Evolutionary conservation across 2,888 invertebrate genomes (phyloP).

Genomic region (Loripinus fragilis): DNA sequence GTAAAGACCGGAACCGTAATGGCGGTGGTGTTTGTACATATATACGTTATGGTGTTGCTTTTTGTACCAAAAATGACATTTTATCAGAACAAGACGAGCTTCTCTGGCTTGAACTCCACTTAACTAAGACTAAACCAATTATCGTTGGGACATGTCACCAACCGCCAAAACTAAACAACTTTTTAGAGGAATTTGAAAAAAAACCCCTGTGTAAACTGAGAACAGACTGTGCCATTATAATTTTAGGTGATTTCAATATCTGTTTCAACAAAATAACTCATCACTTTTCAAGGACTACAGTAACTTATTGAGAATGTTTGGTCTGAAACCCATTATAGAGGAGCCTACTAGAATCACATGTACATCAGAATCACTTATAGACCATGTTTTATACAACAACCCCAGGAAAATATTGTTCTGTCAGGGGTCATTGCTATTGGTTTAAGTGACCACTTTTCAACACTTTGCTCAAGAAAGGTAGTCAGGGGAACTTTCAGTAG

Average conservation of each 20-base stretch:
- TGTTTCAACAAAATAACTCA: neutral
- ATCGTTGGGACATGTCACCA: too few relatives aligned
- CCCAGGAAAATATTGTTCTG: neutral
- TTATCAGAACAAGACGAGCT: neutral
- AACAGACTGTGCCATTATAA: too few relatives aligned
- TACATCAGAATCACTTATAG: neutral
- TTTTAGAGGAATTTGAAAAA: too few relatives aligned
- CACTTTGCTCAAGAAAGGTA: neutral
- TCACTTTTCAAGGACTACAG: neutral
- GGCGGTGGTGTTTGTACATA: neutral
- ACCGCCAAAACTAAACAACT: too few relatives aligned
- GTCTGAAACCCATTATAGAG: neutral
- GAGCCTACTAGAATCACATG: neutral
- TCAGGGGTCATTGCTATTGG: neutral
- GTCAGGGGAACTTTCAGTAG: neutral
- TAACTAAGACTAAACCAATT: too few relatives aligned
- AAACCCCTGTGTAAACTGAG: too few relatives aligned
- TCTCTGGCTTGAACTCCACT: too few relatives aligned
- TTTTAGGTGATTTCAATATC: neutral
- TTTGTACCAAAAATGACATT: neutral
- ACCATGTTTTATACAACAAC: constrained; percentile 2
- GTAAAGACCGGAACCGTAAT: neutral
- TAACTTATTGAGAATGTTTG: neutral
- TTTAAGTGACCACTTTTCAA: neutral
- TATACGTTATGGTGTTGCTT: neutral